phyloP scores from a whole-genome alignment of 2,797 vertebrate species.

The Acanthurus leucopareius region DNA sequence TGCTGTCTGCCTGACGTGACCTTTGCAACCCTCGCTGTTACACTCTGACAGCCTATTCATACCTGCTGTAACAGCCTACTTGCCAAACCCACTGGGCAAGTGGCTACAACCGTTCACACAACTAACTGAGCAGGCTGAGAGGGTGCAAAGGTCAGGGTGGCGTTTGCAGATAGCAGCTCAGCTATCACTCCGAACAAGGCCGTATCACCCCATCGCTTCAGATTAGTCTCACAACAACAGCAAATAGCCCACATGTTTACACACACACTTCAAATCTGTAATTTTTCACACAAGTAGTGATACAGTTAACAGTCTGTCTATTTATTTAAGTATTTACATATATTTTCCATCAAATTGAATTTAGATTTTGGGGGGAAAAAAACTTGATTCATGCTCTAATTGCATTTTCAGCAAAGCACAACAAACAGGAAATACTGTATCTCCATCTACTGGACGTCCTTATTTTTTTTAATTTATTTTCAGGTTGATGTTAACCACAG shows the following conservation, averaged over 20 bases:
- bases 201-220: constrained; percentile 5
- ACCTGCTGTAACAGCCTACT: constrained; percentile 49
- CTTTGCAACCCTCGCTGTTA: constrained; percentile 62
- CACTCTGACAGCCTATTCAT: constrained; percentile 51
- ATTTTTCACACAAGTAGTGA: not conserved
- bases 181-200: constrained; percentile 25
- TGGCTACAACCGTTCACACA: constrained; percentile 22
- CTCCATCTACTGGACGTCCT: constrained; percentile 56
- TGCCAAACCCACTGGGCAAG: constrained; percentile 15
- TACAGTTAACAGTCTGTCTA: not conserved
- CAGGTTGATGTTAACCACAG: not conserved
- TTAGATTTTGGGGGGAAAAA: not conserved
- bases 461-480: not conserved
- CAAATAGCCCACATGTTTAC: constrained; percentile 18
- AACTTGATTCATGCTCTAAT: too few relatives aligned
- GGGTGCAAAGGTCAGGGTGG: constrained; percentile 55
- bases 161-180: constrained; percentile 36
- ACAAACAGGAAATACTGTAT: not conserved
- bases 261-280: not conserved
- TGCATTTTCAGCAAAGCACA: not conserved
- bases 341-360: too few relatives aligned
- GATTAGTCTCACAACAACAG: constrained; percentile 29
- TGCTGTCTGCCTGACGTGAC: constrained; percentile 60
- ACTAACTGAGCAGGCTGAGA: constrained; percentile 31
- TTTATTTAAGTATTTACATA: too few relatives aligned